A percentile compares a stretch with the other conserved stretches of the same genome.
phyloP scores from a whole-genome alignment of 2,888 invertebrate species.

The Trimorus sp. region DNA sequence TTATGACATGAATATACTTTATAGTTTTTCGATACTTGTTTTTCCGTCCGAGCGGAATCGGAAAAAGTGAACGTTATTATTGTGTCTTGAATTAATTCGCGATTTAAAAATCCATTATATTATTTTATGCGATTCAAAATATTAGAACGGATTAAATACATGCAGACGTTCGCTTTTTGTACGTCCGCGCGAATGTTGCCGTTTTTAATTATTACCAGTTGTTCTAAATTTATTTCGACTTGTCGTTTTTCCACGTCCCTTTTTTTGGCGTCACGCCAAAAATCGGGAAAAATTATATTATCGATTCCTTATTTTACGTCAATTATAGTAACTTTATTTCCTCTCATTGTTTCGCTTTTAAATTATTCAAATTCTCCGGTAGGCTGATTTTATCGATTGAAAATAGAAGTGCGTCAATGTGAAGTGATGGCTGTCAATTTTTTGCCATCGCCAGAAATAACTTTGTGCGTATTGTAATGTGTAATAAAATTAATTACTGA shows the following conservation, averaged over 20 bases:
- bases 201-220: constrained; percentile 27
- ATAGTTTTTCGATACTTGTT: constrained; percentile 19
- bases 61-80: constrained; percentile 16
- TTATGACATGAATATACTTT: constrained; percentile 25
- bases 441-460: constrained; percentile 31
- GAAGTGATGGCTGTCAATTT: constrained; percentile 49
- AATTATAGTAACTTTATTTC: constrained; percentile 48
- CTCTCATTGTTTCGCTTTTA: constrained; percentile 45
- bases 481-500: constrained; percentile 27
- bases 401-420: constrained; percentile 40
- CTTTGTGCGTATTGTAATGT: constrained; percentile 27
- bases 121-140: constrained; percentile 25
- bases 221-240: constrained; percentile 37
- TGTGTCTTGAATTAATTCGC: constrained; percentile 16
- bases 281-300: constrained; percentile 38
- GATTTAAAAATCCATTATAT: constrained; percentile 44
- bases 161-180: constrained; percentile 20
- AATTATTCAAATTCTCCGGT: constrained; percentile 50
- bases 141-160: constrained; percentile 32
- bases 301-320: constrained; percentile 53
- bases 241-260: constrained; percentile 6
- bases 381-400: constrained; percentile 39
- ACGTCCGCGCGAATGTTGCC: constrained; percentile 13
- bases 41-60: background rate
- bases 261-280: constrained; percentile 19